These are phyloP conservation scores for Halocaridina rubra DNA, from an alignment of 2,888 invertebrate genomes.

Conservation along the genomic window DNA sequence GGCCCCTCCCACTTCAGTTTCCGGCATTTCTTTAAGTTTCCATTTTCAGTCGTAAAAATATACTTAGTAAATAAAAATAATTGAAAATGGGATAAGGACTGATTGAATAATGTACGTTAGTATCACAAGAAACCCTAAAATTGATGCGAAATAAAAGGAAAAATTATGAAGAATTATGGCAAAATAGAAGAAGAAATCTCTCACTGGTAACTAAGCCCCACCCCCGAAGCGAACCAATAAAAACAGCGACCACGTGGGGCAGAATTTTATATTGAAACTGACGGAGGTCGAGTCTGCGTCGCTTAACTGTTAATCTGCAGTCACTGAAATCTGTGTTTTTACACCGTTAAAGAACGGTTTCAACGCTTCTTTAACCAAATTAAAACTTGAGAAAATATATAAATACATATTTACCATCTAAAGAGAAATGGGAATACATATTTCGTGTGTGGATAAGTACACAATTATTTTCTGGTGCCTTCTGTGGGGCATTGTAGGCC, in stretches of 20 bases:
- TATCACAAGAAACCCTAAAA: not conserved
- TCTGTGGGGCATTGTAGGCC: not conserved
- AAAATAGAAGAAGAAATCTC: not conserved
- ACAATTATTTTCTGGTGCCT: not conserved
- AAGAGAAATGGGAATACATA: not conserved
- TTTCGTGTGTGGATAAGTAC: not conserved
- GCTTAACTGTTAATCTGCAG: not conserved
- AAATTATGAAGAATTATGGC: not conserved
- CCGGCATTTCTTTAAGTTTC: no score
- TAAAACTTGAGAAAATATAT: not conserved
- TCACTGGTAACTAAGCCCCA: not conserved
- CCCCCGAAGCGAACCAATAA: not conserved
- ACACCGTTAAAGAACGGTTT: not conserved
- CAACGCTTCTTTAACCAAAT: not conserved
- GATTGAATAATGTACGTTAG: no score
- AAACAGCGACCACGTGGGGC: constrained; percentile 15
- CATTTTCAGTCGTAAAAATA: no score
- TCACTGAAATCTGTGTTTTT: not conserved
- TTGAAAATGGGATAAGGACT: not conserved
- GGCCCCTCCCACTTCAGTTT: no score
- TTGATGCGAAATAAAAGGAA: not conserved
- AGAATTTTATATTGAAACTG: not conserved
- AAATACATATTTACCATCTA: not conserved
- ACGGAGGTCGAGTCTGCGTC: constrained; percentile 4
- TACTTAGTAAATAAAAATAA: not conserved